Evolutionary conservation across 2,888 invertebrate genomes (phyloP).

Genomic region (Ypsolopha scabrella): DNA sequence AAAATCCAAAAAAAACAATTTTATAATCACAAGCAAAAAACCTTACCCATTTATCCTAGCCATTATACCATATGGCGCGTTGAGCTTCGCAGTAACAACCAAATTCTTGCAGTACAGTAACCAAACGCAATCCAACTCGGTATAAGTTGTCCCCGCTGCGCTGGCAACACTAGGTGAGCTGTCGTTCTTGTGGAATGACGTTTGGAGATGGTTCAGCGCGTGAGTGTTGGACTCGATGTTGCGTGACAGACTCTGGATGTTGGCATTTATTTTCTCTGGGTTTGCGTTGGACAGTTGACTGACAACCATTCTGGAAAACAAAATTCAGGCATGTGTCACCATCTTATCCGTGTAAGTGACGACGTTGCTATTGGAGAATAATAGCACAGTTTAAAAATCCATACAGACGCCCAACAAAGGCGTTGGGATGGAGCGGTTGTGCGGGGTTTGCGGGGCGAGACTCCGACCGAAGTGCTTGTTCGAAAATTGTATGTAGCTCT

Average conservation of each 20-base stretch:
- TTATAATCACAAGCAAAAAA: neutral
- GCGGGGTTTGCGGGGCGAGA: too few species aligned
- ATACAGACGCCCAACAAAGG: too few species aligned
- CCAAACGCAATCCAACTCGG: conserved; percentile 71
- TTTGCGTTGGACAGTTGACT: conserved; percentile 33
- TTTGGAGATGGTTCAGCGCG: conserved; percentile 44
- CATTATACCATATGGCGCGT: conserved; percentile 67
- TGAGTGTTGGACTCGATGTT: conserved; percentile 46
- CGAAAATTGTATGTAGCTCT: too few species aligned
- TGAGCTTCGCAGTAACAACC: conserved; percentile 59
- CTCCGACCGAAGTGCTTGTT: too few species aligned
- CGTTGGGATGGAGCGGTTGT: too few species aligned
- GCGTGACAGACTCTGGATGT: conserved; percentile 40
- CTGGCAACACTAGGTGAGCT: conserved; percentile 23
- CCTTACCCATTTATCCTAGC: conserved; percentile 71
- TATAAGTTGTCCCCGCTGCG: conserved; percentile 23
- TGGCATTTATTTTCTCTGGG: conserved; percentile 24
- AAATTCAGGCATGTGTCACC: neutral
- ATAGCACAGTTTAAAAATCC: too few species aligned
- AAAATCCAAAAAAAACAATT: neutral
- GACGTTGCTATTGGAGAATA: too few species aligned
- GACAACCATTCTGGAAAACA: conserved; percentile 35
- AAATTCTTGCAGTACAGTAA: conserved; percentile 69
- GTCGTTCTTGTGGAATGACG: conserved; percentile 27
- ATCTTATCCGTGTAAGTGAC: too few species aligned